Percentiles rank a stretch among this genome's conserved stretches.
Conservation (phyloP, 2,113 vertebrate genomes). For the Crotalus horridus region DNA sequence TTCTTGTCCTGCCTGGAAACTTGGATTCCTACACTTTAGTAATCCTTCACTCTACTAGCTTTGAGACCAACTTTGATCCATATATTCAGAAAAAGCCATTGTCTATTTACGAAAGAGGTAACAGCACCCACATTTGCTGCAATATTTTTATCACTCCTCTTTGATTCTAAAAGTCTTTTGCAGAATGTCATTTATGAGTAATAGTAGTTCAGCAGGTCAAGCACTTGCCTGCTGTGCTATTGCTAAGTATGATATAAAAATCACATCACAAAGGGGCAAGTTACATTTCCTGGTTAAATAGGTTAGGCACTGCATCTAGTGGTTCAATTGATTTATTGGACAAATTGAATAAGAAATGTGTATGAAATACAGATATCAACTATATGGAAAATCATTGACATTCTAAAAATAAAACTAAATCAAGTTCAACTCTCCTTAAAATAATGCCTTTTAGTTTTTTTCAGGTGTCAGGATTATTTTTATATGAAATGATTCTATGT, state of each 20-base stretch:
- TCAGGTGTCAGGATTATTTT: neutral
- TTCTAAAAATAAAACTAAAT: neutral
- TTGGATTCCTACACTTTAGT: neutral
- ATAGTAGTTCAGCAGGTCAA: neutral
- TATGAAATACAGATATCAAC: neutral
- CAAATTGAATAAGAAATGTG: neutral
- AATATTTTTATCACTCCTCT: slow-evolving; percentile 4
- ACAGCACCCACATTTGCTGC: neutral
- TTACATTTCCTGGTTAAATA: neutral
- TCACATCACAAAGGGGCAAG: neutral
- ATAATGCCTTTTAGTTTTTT: neutral
- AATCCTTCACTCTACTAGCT: neutral
- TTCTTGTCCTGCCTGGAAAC: too few species aligned
- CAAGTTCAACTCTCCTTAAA: neutral
- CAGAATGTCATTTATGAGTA: neutral
- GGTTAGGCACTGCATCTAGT: neutral
- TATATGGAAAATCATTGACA: neutral
- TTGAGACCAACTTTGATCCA: neutral
- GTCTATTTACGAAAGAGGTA: neutral
- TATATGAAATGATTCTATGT: neutral
- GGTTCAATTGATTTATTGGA: neutral
- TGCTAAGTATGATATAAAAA: slow-evolving; percentile 16
- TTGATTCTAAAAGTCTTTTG: slow-evolving; percentile 8
- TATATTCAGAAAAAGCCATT: neutral
- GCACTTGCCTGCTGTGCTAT: neutral